These are phyloP conservation scores for Dichetophora obliterata DNA, from an alignment of 2,888 invertebrate genomes.

Conservation along the genomic window DNA sequence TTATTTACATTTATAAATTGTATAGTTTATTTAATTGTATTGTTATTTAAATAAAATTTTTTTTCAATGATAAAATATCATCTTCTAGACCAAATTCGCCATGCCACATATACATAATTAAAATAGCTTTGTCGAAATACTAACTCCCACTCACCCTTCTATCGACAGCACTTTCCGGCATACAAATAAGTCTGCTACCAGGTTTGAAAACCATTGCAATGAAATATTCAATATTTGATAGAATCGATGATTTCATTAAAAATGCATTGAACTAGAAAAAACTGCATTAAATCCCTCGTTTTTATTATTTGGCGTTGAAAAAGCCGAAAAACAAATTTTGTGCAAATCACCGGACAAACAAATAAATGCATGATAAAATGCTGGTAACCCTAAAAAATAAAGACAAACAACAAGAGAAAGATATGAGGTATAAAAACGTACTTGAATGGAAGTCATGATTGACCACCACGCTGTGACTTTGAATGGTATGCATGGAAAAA, in stretches of 20 bases:
- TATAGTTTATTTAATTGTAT: too few relatives aligned
- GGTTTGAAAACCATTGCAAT: too few relatives aligned
- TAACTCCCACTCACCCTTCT: too few relatives aligned
- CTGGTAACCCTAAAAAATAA: slow-evolving; percentile 6
- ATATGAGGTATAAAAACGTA: not conserved
- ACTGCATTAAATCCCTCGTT: not conserved
- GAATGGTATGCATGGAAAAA: slow-evolving; percentile 23
- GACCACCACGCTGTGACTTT: slow-evolving; percentile 31
- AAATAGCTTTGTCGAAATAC: too few relatives aligned
- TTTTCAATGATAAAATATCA: too few relatives aligned
- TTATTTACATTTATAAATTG: too few relatives aligned
- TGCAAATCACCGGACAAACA: slow-evolving; percentile 62
- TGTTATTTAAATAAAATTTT: too few relatives aligned
- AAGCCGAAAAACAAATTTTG: slow-evolving; percentile 61
- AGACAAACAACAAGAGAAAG: not conserved
- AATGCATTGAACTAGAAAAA: slow-evolving; percentile 37
- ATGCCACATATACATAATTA: too few relatives aligned
- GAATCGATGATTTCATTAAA: slow-evolving; percentile 43
- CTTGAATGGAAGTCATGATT: slow-evolving; percentile 31
- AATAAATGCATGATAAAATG: slow-evolving; percentile 37
- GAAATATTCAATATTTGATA: slow-evolving; percentile 15
- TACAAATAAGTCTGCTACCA: too few relatives aligned
- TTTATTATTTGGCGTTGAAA: slow-evolving; percentile 34
- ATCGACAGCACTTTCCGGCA: too few relatives aligned
- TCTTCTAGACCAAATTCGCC: too few relatives aligned